phyloP scores from a whole-genome alignment of 2,888 invertebrate species.

The Drosophila formosana region DNA sequence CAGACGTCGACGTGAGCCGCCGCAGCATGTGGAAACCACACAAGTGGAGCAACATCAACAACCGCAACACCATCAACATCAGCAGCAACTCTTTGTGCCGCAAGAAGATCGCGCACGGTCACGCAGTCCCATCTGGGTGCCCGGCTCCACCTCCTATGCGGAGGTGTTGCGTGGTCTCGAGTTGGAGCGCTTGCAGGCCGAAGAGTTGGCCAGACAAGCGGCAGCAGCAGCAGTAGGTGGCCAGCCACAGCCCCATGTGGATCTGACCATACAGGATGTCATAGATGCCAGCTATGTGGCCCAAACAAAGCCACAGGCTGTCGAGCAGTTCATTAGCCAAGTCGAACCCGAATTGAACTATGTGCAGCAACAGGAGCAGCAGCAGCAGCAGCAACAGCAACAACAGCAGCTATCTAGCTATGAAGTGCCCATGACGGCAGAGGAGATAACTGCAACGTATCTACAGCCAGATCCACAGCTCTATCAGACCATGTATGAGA shows the following conservation, averaged over 20 bases:
- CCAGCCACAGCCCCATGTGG: slow-evolving; percentile 35
- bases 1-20: slow-evolving; percentile 64
- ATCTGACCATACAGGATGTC: slow-evolving; percentile 72
- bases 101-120: slow-evolving; percentile 86
- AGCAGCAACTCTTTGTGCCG: slow-evolving; percentile 67
- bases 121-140: slow-evolving; percentile 90
- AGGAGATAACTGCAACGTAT: slow-evolving; percentile 82
- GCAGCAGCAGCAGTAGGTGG: slow-evolving; percentile 19
- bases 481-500: slow-evolving; percentile 82
- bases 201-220: slow-evolving; percentile 62
- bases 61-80: slow-evolving; percentile 39
- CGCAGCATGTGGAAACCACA: slow-evolving; percentile 20
- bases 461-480: slow-evolving; percentile 81
- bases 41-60: slow-evolving; percentile 26
- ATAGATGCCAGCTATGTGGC: slow-evolving; percentile 66
- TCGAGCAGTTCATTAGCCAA: slow-evolving; percentile 35
- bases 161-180: slow-evolving; percentile 90
- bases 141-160: slow-evolving; percentile 91
- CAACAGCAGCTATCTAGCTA: slow-evolving; percentile 42
- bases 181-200: slow-evolving; percentile 73
- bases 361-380: slow-evolving; percentile 31
- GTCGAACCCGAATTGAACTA: slow-evolving; percentile 32
- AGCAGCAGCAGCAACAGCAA: slow-evolving; percentile 21
- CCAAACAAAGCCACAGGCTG: slow-evolving; percentile 1
- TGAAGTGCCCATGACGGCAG: slow-evolving; percentile 79